These are phyloP conservation scores for Entomobrya proxima DNA, from an alignment of 2,888 invertebrate genomes.

Conservation along the genomic window DNA sequence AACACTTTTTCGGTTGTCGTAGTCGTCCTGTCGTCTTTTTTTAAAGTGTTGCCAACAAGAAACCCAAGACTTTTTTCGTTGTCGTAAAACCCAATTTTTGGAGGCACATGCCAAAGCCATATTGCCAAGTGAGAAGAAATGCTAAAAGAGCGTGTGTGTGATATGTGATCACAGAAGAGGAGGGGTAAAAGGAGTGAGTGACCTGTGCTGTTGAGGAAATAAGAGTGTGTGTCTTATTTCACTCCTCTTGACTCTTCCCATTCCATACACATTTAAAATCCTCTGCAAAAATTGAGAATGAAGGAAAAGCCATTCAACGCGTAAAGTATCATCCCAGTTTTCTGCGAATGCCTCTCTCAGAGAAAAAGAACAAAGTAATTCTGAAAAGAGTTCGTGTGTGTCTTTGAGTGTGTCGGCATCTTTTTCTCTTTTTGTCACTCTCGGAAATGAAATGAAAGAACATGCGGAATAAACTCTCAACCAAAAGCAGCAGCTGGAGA, in stretches of 20 bases:
- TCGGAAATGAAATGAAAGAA: neutral
- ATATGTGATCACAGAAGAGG: neutral
- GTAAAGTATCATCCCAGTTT: neutral
- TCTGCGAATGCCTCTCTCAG: too few relatives aligned
- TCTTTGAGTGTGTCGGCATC: neutral
- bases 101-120: conserved; percentile 38
- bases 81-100: conserved; percentile 3
- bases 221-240: conserved; percentile 5
- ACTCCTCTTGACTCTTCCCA: neutral
- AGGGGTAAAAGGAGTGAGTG: conserved; percentile 50
- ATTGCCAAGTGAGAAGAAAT: conserved; percentile 18
- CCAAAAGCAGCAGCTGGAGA: conserved; percentile 9
- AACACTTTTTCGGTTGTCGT: conserved; percentile 33
- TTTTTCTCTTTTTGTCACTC: too few relatives aligned
- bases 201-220: conserved; percentile 28
- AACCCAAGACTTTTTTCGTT: conserved; percentile 6
- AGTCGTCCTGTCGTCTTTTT: neutral
- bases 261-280: too few relatives aligned
- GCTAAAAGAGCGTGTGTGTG: neutral
- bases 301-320: neutral
- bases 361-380: neutral
- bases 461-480: too few relatives aligned
- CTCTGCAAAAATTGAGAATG: neutral
- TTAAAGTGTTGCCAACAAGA: conserved; percentile 13
- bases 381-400: neutral